Conservation (phyloP, 2,113 vertebrate genomes). For the Burhinus bistriatus region DNA sequence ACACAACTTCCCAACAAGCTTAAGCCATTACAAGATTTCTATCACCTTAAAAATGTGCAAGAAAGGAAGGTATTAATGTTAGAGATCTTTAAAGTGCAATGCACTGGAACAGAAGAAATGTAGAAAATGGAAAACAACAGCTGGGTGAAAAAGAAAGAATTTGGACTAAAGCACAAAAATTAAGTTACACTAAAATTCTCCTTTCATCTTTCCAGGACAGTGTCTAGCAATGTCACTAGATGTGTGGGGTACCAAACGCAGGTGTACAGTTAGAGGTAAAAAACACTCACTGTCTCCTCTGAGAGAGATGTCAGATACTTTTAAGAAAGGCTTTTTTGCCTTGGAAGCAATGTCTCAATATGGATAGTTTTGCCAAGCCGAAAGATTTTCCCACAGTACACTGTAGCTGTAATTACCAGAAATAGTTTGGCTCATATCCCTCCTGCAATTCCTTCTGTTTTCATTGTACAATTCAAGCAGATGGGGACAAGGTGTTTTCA, state of each 20-base stretch:
- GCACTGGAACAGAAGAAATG: not conserved
- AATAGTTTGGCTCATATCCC: not conserved
- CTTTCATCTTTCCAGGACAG: not conserved
- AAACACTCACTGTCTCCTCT: not conserved
- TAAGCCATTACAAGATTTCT: not conserved
- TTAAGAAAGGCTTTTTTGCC: not conserved
- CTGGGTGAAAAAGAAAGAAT: not conserved
- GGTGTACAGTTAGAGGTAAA: not conserved
- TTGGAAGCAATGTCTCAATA: not conserved
- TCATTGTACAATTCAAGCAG: not conserved
- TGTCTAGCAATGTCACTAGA: not conserved
- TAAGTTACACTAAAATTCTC: not conserved
- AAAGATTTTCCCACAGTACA: not conserved
- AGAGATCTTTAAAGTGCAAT: not conserved
- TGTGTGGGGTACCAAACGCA: not conserved
- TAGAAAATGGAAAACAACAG: not conserved
- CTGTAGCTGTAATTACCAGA: not conserved
- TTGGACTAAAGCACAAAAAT: not conserved
- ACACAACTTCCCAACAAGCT: not conserved
- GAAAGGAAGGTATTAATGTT: not conserved
- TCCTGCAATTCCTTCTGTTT: not conserved
- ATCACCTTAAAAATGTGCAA: not conserved
- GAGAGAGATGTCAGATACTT: not conserved
- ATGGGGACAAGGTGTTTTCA: not conserved
- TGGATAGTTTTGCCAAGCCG: not conserved